Evolutionary conservation across 2,888 invertebrate genomes (phyloP), one percentile per base, ranked within the genome.

Genomic region (Anticlea derivata): DNA sequence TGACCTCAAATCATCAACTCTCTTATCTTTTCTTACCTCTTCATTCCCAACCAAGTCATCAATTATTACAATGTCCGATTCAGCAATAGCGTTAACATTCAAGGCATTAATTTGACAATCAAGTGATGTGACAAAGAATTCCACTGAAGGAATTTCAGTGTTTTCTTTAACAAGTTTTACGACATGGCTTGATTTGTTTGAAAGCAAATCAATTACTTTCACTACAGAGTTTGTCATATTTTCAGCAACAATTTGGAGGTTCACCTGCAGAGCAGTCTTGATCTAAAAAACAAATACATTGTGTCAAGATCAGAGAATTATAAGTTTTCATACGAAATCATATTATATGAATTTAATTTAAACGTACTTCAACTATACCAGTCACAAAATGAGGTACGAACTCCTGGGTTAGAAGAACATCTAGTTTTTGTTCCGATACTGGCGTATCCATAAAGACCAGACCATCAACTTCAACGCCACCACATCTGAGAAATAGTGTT

Each of bases 211-310:
- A 1, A 52, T 66, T 0, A 70, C 47, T 50, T 63, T 68, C n/a
- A 80, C 53, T 12, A 33, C 29, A 6, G 58, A 55, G 4, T 55
- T 27, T 1, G 24, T 20, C 6, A 55, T 44, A 45, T 80, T 81
- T 40, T 81, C 78, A 1, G 61, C 57, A 23, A 80, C 56, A 4
- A 80, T 68, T 74, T 81, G 80, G 1, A 81, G 43, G 10, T 67
- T 69, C 34, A 79, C 56, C 50, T 72, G 66, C 1, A 81, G 37
- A n/a, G 70, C 73, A 13, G 66, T 65, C 52, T 72, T 61, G 0
- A 77, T 23, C 80, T 82, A 57, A 44, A 47, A 75, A 52, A 23
- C 7, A 11, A 20, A 23, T 17, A 30, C 8, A 33, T 8, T 7
- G 5, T 38, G 3, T 8, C 1, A 6, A 12, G n/a, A 39, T 5